Conservation (phyloP, 2,888 invertebrate species). For the Baronia brevicornis region DNA sequence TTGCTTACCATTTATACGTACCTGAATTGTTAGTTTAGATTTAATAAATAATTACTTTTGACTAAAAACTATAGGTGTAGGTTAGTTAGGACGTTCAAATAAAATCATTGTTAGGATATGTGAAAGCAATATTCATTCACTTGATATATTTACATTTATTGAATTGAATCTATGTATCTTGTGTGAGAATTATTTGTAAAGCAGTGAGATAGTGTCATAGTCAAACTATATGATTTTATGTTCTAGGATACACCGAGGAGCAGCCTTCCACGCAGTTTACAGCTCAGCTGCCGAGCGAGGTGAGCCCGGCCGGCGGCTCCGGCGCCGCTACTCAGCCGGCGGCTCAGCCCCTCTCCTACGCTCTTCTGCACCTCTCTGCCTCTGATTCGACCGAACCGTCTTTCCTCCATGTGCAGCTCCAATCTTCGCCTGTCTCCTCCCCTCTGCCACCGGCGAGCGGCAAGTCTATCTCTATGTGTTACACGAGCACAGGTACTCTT, state of each 20-base stretch:
- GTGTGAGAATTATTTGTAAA: no score
- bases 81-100: no score
- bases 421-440: constrained; percentile 66
- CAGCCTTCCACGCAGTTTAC: constrained; percentile 85
- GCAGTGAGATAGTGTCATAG: no score
- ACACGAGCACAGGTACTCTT: constrained; percentile 89
- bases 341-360: constrained; percentile 63
- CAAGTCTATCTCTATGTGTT: constrained; percentile 88
- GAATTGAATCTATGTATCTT: no score
- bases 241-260: constrained; percentile 85
- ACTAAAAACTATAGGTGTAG: no score
- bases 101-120: no score
- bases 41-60: no score
- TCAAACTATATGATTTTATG: constrained; percentile 3
- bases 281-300: constrained; percentile 82
- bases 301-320: constrained; percentile 77
- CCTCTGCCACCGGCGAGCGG: constrained; percentile 74
- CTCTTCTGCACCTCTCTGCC: constrained; percentile 66
- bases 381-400: constrained; percentile 55
- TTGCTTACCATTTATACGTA: no score
- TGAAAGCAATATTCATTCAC: no score
- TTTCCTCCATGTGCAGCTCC: constrained; percentile 64
- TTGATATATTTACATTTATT: no score
- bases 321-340: constrained; percentile 50
- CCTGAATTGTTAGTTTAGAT: no score